Percentiles rank a stretch among this genome's conserved stretches.
Conservation (phyloP, 2,113 vertebrate genomes). For the Ctenodactylus gundi region DNA sequence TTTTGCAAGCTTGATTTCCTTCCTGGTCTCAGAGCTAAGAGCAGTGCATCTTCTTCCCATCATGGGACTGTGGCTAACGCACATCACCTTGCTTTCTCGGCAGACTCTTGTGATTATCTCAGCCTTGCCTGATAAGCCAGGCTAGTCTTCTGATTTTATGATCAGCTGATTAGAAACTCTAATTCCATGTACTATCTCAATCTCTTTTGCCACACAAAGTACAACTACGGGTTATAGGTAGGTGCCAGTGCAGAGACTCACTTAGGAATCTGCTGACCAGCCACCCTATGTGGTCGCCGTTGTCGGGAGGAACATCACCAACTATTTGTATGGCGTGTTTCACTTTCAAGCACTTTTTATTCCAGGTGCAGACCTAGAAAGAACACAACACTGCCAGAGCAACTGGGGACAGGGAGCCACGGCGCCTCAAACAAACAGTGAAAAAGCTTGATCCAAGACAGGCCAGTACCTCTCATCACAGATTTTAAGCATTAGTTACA, state of each 20-base stretch:
- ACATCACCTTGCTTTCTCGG: neutral
- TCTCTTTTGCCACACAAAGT: neutral
- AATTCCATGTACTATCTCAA: neutral
- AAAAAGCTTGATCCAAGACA: neutral
- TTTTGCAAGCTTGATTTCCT: neutral
- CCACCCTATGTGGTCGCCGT: too few species aligned
- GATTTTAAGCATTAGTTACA: neutral
- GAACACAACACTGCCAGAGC: neutral
- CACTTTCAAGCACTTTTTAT: neutral
- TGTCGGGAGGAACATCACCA: neutral
- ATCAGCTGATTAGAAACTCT: neutral
- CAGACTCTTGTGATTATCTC: too few species aligned
- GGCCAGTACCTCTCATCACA: neutral
- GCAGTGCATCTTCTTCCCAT: neutral
- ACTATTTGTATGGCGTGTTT: too few species aligned
- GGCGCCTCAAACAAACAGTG: neutral
- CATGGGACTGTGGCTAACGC: too few species aligned
- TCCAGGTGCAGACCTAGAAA: neutral
- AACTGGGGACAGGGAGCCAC: too few species aligned
- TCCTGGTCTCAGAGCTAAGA: rapidly evolving
- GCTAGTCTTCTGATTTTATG: too few species aligned
- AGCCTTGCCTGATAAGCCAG: neutral
- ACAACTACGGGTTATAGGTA: neutral
- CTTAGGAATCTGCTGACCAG: neutral
- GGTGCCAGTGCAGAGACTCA: rapidly evolving